A percentile compares a stretch with the other conserved stretches of the same genome.
These are phyloP conservation scores for Tetragnatha versicolor DNA, from an alignment of 1,140 invertebrate species.

Conservation along the genomic window DNA sequence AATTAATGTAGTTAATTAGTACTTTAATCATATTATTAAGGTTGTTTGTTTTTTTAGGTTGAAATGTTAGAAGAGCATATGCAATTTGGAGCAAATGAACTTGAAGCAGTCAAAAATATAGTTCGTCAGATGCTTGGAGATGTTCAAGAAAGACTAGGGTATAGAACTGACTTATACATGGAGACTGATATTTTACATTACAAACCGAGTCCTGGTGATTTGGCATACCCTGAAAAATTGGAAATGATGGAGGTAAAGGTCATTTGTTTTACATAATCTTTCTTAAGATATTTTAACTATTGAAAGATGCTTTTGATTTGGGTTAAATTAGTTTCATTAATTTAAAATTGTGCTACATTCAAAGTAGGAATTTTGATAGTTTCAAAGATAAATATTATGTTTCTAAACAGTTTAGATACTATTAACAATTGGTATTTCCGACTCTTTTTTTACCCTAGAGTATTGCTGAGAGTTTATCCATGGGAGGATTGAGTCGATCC, in stretches of 20 bases:
- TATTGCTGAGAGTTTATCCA: constrained; percentile 55
- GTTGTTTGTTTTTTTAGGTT: constrained; percentile 64
- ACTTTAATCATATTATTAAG: neutral
- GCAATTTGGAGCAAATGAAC: constrained; percentile 73
- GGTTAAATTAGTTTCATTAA: too few relatives aligned
- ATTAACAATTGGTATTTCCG: constrained; percentile 4
- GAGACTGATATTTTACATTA: constrained; percentile 89
- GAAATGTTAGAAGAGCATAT: constrained; percentile 97
- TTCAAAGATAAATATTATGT: too few relatives aligned
- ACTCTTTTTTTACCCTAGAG: constrained; percentile 39
- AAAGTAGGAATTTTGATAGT: too few relatives aligned
- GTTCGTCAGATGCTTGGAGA: constrained; percentile 91
- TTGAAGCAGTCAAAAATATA: constrained; percentile 83
- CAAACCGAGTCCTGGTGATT: constrained; percentile 88
- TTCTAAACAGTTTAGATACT: too few relatives aligned
- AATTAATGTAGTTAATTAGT: neutral
- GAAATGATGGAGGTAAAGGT: constrained; percentile 90
- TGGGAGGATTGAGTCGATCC: constrained; percentile 48
- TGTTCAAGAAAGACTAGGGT: constrained; percentile 95
- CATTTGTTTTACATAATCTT: too few relatives aligned
- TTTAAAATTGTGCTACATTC: neutral
- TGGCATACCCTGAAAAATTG: constrained; percentile 96
- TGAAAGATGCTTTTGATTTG: too few relatives aligned
- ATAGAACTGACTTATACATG: constrained; percentile 93
- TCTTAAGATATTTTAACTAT: too few relatives aligned